Base-by-base conservation (phyloP, 1,140 invertebrate genomes). In the Tetramorium alpestre region DNA sequence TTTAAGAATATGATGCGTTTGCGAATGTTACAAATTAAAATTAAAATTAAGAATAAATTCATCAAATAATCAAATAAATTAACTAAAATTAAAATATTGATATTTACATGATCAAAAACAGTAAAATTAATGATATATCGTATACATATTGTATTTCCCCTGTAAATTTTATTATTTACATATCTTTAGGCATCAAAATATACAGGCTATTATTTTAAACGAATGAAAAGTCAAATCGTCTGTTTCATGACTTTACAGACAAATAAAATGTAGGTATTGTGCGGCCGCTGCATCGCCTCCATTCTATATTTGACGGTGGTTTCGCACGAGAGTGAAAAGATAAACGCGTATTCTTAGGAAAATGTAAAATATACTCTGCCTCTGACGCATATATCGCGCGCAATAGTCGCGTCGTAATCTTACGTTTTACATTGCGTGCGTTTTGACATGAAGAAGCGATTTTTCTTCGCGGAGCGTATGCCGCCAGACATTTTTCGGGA, bases 401-500 rank as follows among this genome's bases (percentile, higher is more conserved):
- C 10, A 47, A 47, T 47, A 33, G 41, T 64, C 41, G 18, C 41
- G 10, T 44, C 41, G n/a, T 78, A 78, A 78, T 78, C 75, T 78
- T 47, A 64, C 8, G 3, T 60, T 28, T 28, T 33, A 47, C 56
- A 38, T 65, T 65, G 44, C 25, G 18, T 64, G 25, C 75, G 10
- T 47, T 77, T 64, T 64, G 75, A 77, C 58, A 44, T 65, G 58
- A 65, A 49, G 44, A 33, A 33, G 47, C n/a, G 33, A 80, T 69
- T 80, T 80, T 69, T 0, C 28, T 41, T 41, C n/a, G 8, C 22
- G 4, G 13, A 22, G 28, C 22, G 25, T 33, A 51, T 38, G 33
- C 62, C 33, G 18, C 28, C 22, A 18, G 47, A 70, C 33, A 38
- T 41, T 81, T 69, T 69, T 54, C 33, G 47, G 8, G 13, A 54